Evolutionary conservation across 2,888 invertebrate species (phyloP).

Genomic region (Copidosoma aretas): DNA sequence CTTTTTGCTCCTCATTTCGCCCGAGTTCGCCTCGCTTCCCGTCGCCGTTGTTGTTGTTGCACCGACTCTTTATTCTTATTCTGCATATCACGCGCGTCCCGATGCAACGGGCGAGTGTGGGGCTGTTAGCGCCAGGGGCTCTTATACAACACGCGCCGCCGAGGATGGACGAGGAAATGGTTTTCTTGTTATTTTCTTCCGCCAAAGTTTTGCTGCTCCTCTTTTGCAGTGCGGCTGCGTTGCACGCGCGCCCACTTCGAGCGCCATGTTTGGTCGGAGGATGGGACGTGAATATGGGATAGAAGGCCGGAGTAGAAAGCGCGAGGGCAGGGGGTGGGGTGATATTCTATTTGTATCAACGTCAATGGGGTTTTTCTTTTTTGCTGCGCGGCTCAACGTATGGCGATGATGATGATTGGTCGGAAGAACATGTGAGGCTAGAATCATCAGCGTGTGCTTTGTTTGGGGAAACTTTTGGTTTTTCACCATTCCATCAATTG

Average conservation of each 20-base stretch:
- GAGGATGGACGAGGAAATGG: slow-evolving; percentile 2
- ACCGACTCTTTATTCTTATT: slow-evolving; percentile 19
- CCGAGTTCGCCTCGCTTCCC: not conserved
- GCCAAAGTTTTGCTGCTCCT: not conserved
- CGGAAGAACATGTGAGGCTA: no score
- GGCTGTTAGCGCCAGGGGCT: slow-evolving; percentile 55
- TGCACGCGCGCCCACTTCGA: slow-evolving; percentile 6
- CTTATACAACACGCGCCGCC: slow-evolving; percentile 12
- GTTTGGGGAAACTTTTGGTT: no score
- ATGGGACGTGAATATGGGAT: not conserved
- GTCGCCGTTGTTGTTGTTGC: no score
- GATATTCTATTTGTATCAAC: no score
- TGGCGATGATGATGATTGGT: no score
- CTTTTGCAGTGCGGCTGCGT: slow-evolving; percentile 5
- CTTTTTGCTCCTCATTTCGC: slow-evolving; percentile 40
- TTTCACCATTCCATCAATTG: no score
- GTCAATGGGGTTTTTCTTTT: no score
- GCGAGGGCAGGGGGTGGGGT: not conserved
- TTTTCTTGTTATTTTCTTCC: slow-evolving; percentile 1
- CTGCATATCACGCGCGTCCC: slow-evolving; percentile 12
- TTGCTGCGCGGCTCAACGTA: no score
- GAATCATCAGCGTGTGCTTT: no score
- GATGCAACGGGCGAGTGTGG: slow-evolving; percentile 22
- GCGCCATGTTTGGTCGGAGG: not conserved
- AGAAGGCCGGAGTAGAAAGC: not conserved